Evolutionary conservation across 2,888 invertebrate genomes (phyloP).

Genomic region (Apamea crenata): DNA sequence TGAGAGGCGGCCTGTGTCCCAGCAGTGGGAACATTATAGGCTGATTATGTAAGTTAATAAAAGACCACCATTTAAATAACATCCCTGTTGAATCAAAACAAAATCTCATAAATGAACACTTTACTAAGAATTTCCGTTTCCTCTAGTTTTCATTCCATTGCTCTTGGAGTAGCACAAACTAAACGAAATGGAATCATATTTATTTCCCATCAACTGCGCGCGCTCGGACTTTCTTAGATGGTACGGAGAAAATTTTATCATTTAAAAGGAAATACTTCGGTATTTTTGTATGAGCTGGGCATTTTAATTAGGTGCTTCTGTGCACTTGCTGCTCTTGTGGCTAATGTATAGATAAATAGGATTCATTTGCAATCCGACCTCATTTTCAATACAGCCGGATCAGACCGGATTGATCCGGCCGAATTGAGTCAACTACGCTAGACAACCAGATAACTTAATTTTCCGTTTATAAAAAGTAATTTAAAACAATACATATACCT

Average conservation of each 20-base stretch:
- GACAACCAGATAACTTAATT: too few species aligned
- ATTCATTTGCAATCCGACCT: too few species aligned
- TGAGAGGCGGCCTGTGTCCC: too few species aligned
- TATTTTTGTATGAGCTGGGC: conserved; percentile 21
- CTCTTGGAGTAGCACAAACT: conserved; percentile 44
- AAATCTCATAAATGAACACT: conserved; percentile 23
- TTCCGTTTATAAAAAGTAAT: too few species aligned
- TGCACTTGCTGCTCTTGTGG: neutral
- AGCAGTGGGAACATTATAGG: too few species aligned
- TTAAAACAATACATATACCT: too few species aligned
- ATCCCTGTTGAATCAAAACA: conserved; percentile 2
- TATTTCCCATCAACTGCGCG: conserved; percentile 59
- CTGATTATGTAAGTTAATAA: too few species aligned
- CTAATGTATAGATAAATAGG: neutral
- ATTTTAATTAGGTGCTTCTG: conserved; percentile 48
- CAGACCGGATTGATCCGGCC: too few species aligned
- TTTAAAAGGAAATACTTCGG: conserved; percentile 47
- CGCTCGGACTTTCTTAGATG: conserved; percentile 36
- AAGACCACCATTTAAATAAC: neutral
- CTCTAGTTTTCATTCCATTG: conserved; percentile 22
- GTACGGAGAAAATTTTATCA: conserved; percentile 42
- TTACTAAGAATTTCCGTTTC: conserved; percentile 19
- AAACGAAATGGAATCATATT: conserved; percentile 63
- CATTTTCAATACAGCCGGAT: neutral
- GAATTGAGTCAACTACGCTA: too few species aligned